Evolutionary conservation across 2,888 invertebrate genomes (phyloP).

Genomic region (Anthrax anthrax): DNA sequence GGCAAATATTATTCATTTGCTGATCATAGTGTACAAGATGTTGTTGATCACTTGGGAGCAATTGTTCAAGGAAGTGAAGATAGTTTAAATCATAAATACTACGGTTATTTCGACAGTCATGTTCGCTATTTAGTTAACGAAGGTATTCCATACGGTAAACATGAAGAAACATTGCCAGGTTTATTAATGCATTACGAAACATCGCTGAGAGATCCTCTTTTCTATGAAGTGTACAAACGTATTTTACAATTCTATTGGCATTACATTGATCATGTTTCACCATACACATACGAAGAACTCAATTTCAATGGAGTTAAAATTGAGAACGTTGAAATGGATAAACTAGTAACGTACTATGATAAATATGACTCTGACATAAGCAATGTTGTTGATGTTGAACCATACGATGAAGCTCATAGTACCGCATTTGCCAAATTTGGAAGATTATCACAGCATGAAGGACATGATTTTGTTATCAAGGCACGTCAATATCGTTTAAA

Average conservation of each 20-base stretch:
- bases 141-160: constrained; percentile 22
- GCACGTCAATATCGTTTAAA: constrained; percentile 49
- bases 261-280: constrained; percentile 44
- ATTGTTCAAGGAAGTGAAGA: constrained; percentile 41
- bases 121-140: constrained; percentile 41
- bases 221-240: constrained; percentile 53
- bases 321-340: constrained; percentile 46
- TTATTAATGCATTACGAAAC: constrained; percentile 50
- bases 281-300: constrained; percentile 47
- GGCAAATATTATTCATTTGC: constrained; percentile 25
- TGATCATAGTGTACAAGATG: constrained; percentile 14
- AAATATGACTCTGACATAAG: constrained; percentile 48
- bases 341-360: constrained; percentile 54
- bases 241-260: constrained; percentile 41
- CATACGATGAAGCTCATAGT: constrained; percentile 28
- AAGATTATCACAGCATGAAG: constrained; percentile 23
- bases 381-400: constrained; percentile 29
- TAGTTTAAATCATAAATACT: constrained; percentile 38
- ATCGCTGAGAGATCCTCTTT: constrained; percentile 55
- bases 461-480: constrained; percentile 36
- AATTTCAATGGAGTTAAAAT: constrained; percentile 49
- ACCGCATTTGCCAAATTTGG: constrained; percentile 22
- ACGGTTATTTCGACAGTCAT: constrained; percentile 38
- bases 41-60: constrained; percentile 38
- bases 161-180: constrained; percentile 23